Base-by-base conservation (phyloP, 2,113 vertebrate genomes). In the Rattus rattus region DNA sequence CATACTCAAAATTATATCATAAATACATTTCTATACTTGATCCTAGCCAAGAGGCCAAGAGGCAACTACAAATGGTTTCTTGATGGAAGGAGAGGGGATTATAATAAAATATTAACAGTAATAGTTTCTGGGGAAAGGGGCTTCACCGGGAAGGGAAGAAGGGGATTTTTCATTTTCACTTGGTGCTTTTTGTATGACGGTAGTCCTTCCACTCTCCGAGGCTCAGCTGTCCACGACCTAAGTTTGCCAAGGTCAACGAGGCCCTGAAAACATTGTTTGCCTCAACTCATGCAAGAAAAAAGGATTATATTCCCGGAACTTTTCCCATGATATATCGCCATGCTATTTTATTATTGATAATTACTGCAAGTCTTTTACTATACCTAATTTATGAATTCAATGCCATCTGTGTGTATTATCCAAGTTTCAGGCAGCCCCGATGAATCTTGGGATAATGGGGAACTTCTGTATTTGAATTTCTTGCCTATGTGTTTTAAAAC, bases 151-250 rank as follows among this genome's bases (percentile, higher is more conserved):
- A 39, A 80, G 75, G 63, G 22, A 30, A 24, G 2, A 65, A n/a
- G 2, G 61, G n/a, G 12, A 26, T 28, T 86, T 91, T 83, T 79
- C 22, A 7, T 77, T 88, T 88, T 88, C 65, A 17, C 47, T 43
- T 70, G 59, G n/a, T 43, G 17, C 36, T 88, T 94, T 75, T 79
- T 83, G 11, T 49, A 13, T 83, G 26, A n/a, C 0, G 26, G 2
- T 39, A n/a, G 5, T 33, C 10, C 56, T 8, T 2, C 28, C n/a
- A 11, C 13, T 0, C 33, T 16, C 28, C 0, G 0, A n/a, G 54
- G 17, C 39, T 26, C 49, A 24, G n/a, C 52, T 19, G 26, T 28
- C 33, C 4, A 20, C 22, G 33, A 5, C 70, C 43, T 47, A 1
- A 47, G n/a, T 81, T 33, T 59, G 9, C 77, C 17, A 12, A 92